phyloP scores from a whole-genome alignment of 2,113 vertebrate species.

The Nettapus auritus region DNA sequence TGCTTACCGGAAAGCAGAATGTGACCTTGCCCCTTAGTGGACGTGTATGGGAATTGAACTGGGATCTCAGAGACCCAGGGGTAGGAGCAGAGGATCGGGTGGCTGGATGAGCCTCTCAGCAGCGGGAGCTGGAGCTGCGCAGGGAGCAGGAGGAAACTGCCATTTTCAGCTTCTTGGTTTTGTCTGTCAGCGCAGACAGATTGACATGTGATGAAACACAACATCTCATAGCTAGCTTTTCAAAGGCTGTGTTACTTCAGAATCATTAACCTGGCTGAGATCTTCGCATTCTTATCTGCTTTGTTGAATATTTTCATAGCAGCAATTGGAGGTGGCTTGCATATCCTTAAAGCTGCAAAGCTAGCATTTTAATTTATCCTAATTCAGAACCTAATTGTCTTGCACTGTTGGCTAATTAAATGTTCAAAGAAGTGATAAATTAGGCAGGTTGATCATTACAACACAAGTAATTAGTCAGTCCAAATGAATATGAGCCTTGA shows the following conservation, averaged over 20 bases:
- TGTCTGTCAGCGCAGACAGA: not conserved
- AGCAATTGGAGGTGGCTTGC: constrained; percentile 63
- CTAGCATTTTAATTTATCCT: constrained; percentile 82
- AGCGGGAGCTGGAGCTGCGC: not conserved
- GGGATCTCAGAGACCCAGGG: not conserved
- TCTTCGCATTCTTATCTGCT: constrained; percentile 28
- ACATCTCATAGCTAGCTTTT: not conserved
- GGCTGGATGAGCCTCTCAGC: not conserved
- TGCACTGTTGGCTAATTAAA: constrained; percentile 86
- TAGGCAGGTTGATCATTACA: constrained; percentile 83
- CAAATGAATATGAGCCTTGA: constrained; percentile 68
- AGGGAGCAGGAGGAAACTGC: not conserved
- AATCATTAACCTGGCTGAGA: constrained; percentile 52
- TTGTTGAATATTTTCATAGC: constrained; percentile 64
- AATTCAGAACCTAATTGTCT: constrained; percentile 85
- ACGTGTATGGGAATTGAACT: not conserved
- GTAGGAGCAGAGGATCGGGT: not conserved
- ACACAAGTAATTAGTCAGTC: constrained; percentile 82
- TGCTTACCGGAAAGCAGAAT: not conserved
- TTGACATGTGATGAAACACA: constrained; percentile 18
- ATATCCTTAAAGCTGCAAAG: constrained; percentile 77
- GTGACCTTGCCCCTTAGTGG: not conserved
- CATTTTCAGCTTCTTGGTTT: constrained; percentile 28
- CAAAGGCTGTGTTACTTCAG: not conserved
- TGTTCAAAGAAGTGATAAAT: constrained; percentile 89